These are phyloP conservation scores for Hypotaenidia philippensis DNA, from an alignment of 2,797 vertebrate species.

Conservation along the genomic window DNA sequence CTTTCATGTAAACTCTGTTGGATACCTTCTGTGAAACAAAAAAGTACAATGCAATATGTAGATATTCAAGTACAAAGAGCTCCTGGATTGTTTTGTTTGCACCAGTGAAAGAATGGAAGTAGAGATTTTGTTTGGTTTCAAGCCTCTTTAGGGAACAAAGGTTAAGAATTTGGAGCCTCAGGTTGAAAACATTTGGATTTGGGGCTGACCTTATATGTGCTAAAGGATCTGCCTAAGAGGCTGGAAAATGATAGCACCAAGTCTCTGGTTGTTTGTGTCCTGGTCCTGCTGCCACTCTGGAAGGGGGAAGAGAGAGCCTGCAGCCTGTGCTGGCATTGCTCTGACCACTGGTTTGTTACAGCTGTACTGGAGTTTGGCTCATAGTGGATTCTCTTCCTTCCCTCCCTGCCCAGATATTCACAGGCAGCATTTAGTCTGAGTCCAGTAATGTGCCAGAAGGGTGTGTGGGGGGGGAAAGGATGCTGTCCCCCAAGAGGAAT, in stretches of 20 bases:
- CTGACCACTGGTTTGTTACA: background rate
- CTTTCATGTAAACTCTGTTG: conserved; percentile 58
- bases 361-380: background rate
- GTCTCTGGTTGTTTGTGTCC: background rate
- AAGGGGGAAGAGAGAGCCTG: background rate
- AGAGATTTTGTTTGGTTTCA: background rate
- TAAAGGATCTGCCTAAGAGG: background rate
- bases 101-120: background rate
- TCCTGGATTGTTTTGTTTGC: background rate
- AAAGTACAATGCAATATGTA: background rate
- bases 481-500: rapidly evolving
- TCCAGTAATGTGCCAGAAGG: background rate
- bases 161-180: background rate
- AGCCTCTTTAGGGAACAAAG: conserved; percentile 29
- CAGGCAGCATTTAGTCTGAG: background rate
- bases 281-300: background rate
- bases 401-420: background rate
- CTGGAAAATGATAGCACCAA: background rate
- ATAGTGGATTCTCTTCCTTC: background rate
- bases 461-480: background rate
- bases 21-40: background rate
- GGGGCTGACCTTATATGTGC: background rate
- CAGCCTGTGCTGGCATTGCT: background rate
- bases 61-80: conserved; percentile 37
- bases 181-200: background rate